Evolutionary conservation across 1,140 invertebrate species (phyloP).

Genomic region (Bombus pascuorum): DNA sequence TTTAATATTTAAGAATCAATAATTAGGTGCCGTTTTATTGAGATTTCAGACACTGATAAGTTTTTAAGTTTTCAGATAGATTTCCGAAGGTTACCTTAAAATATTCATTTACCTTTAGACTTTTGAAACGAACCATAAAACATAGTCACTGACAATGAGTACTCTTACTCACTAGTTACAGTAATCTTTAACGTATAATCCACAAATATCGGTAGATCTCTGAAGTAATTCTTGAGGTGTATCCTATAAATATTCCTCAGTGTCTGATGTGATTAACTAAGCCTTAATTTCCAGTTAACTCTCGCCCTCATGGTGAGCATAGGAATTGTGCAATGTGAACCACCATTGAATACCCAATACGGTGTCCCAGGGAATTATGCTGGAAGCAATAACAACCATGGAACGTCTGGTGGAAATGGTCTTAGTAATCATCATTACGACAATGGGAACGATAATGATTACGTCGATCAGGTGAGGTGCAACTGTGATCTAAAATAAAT

Average conservation of each 20-base stretch:
- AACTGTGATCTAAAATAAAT: neutral
- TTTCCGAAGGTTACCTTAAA: neutral
- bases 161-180: neutral
- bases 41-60: no score
- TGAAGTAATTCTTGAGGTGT: neutral
- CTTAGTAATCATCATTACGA: conserved; percentile 60
- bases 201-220: neutral
- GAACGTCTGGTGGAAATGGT: conserved; percentile 26
- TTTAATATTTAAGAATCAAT: no score
- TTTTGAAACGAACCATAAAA: neutral
- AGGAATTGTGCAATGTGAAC: conserved; percentile 73
- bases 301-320: conserved; percentile 69
- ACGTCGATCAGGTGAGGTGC: conserved; percentile 77
- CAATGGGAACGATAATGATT: conserved; percentile 74
- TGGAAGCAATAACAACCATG: conserved; percentile 53
- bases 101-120: neutral
- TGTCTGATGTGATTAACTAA: neutral
- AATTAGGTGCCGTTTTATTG: no score
- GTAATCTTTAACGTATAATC: neutral
- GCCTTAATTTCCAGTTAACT: conserved; percentile 66
- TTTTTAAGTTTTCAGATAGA: no score
- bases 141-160: neutral
- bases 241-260: neutral
- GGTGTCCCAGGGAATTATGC: conserved; percentile 79
- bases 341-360: conserved; percentile 78